A percentile compares a stretch with the other conserved stretches of the same genome.
phyloP scores from a whole-genome alignment of 2,797 vertebrate genomes.

The Poliocrania exsul region DNA sequence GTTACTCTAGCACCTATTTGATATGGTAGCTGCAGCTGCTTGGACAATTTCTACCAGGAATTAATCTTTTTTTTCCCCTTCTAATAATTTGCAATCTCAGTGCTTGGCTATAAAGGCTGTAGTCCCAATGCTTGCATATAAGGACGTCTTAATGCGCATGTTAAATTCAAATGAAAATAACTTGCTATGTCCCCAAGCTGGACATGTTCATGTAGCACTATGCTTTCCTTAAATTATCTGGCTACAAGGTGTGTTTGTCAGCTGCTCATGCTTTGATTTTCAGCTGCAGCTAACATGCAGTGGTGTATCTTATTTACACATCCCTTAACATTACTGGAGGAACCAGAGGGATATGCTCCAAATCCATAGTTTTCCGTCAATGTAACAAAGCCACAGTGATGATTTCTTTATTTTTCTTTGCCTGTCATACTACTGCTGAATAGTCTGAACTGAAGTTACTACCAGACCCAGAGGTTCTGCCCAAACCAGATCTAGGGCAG shows the following conservation, averaged over 20 bases:
- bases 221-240: not conserved
- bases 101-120: not conserved
- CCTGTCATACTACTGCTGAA: not conserved
- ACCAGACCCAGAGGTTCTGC: not conserved
- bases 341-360: not conserved
- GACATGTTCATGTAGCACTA: not conserved
- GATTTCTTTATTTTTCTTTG: slow-evolving; percentile 15
- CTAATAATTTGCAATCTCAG: not conserved
- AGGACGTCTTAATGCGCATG: not conserved
- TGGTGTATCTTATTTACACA: not conserved
- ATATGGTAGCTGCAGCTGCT: not conserved
- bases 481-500: not conserved
- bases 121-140: not conserved
- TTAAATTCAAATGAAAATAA: not conserved
- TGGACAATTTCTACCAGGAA: not conserved
- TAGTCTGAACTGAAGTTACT: not conserved
- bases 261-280: not conserved
- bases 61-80: not conserved
- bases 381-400: not conserved
- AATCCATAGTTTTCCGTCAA: not conserved
- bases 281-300: not conserved
- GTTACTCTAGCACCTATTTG: not conserved
- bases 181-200: not conserved
- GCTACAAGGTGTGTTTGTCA: not conserved
- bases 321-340: not conserved